Conservation (phyloP, 23 tunicate species). For the Ciona savignyi region DNA sequence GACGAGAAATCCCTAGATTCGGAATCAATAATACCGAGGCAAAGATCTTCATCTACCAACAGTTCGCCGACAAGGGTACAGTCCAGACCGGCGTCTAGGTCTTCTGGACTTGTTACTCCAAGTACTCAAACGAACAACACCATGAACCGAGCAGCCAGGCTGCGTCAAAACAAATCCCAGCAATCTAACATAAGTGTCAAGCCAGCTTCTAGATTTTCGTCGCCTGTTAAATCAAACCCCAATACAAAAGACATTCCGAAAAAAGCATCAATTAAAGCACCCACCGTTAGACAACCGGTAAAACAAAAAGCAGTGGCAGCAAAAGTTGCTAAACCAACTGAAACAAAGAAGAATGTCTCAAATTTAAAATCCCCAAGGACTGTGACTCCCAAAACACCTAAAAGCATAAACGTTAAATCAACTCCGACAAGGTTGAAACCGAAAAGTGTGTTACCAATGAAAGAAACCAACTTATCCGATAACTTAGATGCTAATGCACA, state of each 20-base stretch:
- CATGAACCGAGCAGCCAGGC: neutral
- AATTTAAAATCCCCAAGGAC: neutral
- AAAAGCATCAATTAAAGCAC: neutral
- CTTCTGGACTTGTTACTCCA: constrained; percentile 16
- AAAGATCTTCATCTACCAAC: neutral
- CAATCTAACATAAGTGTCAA: neutral
- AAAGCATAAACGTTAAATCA: neutral
- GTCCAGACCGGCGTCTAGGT: constrained; percentile 26
- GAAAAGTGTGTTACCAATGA: constrained; percentile 9
- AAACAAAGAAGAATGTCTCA: neutral
- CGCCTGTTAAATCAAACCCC: constrained; percentile 3
- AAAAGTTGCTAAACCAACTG: neutral
- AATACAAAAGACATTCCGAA: neutral
- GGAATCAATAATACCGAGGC: constrained; percentile 3
- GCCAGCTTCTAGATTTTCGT: constrained; percentile 7
- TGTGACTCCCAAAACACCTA: neutral
- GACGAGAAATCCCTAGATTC: neutral
- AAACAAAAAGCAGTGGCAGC: neutral
- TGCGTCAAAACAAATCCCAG: constrained; percentile 5
- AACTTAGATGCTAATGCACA: neutral
- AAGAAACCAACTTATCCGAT: constrained; percentile 47
- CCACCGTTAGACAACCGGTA: neutral
- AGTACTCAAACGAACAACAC: neutral
- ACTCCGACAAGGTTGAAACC: neutral
- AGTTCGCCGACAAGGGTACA: constrained; percentile 2